Percentiles rank a stretch among this genome's conserved stretches.
These are phyloP conservation scores for Hylia prasina DNA, from an alignment of 2,113 vertebrate genomes.

Conservation along the genomic window DNA sequence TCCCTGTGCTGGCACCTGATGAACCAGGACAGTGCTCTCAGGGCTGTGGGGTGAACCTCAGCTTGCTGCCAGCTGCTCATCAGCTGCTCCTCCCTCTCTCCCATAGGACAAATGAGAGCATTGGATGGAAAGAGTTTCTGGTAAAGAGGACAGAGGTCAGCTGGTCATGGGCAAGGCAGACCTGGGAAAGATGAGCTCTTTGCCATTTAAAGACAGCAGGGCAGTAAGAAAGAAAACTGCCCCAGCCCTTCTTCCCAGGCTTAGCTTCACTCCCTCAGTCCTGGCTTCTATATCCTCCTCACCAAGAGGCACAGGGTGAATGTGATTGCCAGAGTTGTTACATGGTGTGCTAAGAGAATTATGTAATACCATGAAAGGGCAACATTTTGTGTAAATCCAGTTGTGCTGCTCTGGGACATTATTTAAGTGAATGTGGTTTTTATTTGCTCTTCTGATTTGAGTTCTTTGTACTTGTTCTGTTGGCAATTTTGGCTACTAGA, in stretches of 20 bases:
- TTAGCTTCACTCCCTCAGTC: background rate
- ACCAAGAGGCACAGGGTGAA: background rate
- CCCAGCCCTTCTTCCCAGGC: background rate
- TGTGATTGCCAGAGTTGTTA: background rate
- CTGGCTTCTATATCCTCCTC: accelerated
- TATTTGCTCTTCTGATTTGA: background rate
- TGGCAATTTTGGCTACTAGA: background rate
- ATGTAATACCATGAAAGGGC: accelerated
- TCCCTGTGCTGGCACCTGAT: accelerated
- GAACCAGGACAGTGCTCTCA: accelerated
- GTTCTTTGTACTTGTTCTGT: background rate
- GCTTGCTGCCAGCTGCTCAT: background rate
- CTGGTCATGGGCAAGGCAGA: background rate
- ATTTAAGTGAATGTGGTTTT: background rate
- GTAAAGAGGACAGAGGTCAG: background rate
- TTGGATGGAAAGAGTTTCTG: background rate
- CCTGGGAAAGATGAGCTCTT: background rate
- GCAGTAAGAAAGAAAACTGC: background rate
- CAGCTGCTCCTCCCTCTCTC: background rate
- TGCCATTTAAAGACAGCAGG: background rate
- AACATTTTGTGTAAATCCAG: background rate
- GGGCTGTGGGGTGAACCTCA: background rate
- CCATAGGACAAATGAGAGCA: accelerated
- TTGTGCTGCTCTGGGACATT: background rate
- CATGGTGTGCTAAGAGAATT: background rate